A percentile compares a stretch with the other conserved stretches of the same genome.
Conservation (phyloP, 2,888 invertebrate species). For the Ophion slaviceki region DNA sequence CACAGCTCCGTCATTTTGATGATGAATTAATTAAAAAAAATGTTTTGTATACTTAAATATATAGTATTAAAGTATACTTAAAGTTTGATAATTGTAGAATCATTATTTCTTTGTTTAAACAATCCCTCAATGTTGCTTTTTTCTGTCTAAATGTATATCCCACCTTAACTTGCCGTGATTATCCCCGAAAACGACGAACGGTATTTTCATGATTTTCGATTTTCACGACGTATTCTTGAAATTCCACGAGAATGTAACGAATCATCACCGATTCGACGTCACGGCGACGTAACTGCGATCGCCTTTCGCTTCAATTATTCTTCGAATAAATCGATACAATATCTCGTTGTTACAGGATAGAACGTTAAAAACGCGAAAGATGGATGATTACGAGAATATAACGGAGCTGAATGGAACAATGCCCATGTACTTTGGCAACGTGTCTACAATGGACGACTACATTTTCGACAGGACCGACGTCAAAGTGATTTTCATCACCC, state of each 20-base stretch:
- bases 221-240: not conserved
- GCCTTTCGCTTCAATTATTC: not conserved
- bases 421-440: conserved; percentile 64
- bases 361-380: conserved; percentile 35
- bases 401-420: conserved; percentile 66
- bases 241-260: not conserved
- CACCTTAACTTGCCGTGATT: no score
- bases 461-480: conserved; percentile 91
- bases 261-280: not conserved
- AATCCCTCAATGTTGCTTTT: no score
- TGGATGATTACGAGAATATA: conserved; percentile 56
- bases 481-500: conserved; percentile 89
- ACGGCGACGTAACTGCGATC: not conserved
- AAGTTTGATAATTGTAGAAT: no score
- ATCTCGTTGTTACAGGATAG: conserved; percentile 51
- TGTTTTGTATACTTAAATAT: no score
- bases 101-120: no score
- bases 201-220: not conserved
- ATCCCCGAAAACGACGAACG: not conserved
- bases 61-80: no score
- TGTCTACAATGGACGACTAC: conserved; percentile 85
- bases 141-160: no score
- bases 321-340: not conserved
- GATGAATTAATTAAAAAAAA: no score
- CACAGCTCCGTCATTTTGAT: no score